Percentiles rank a stretch among this genome's conserved stretches.
phyloP scores from a whole-genome alignment of 2,113 vertebrate genomes.

The Rallus limicola region DNA sequence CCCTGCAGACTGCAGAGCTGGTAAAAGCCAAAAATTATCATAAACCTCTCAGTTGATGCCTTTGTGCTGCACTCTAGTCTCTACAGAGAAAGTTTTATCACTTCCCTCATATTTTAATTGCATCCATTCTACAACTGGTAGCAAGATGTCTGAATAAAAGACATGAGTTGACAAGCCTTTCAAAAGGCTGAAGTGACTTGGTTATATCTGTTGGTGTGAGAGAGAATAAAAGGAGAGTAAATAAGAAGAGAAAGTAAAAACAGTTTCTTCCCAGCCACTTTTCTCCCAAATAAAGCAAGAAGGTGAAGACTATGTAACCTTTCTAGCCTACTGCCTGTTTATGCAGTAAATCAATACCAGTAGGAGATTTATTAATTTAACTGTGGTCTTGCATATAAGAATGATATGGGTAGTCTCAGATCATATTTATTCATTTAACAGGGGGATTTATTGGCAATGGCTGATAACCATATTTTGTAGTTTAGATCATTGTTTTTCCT shows the following conservation, averaged over 20 bases:
- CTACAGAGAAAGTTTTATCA: slow-evolving; percentile 19
- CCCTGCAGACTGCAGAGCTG: not conserved
- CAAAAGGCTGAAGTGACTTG: not conserved
- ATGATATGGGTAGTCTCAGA: not conserved
- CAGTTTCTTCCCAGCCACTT: not conserved
- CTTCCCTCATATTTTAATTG: slow-evolving; percentile 20
- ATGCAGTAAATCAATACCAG: not conserved
- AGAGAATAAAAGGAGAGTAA: not conserved
- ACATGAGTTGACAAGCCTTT: not conserved
- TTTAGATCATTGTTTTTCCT: not conserved
- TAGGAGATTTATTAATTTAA: slow-evolving; percentile 6
- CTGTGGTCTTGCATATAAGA: not conserved
- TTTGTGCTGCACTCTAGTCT: not conserved
- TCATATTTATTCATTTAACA: slow-evolving; percentile 6
- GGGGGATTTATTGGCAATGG: not conserved
- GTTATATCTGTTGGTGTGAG: not conserved
- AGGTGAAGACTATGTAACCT: not conserved
- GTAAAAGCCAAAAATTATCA: not conserved
- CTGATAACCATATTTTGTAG: not conserved
- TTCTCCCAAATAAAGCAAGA: not conserved
- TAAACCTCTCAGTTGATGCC: not conserved
- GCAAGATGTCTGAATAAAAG: slow-evolving; percentile 32
- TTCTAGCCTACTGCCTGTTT: not conserved
- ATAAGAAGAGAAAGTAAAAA: not conserved
- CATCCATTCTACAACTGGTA: slow-evolving; percentile 32